Evolutionary conservation across 2,113 vertebrate genomes (phyloP), one percentile per base, ranked within the genome.

Genomic region (Archilochus colubris): DNA sequence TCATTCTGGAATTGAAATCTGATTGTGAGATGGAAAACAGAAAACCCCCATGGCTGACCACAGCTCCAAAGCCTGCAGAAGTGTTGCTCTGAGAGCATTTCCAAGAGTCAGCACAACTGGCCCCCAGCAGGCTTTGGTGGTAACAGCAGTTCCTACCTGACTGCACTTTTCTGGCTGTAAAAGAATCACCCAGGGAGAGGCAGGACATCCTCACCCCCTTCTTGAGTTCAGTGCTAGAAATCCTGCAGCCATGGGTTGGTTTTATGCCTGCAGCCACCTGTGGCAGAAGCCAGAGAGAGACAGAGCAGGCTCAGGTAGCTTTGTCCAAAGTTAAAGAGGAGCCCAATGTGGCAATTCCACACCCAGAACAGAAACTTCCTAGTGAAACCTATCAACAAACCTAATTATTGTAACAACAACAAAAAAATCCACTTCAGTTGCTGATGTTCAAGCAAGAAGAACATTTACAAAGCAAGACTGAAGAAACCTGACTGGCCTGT

Each of bases 1-100:
- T 95, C 51, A 77, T 86, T 88, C 82, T 90, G 80, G 86, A 76
- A 88, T 90, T 80, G 64, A 86, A 86, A 94, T 77, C 61, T 72
- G 82, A 93, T 58, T 76, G 75, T 69, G 16, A 82, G 70, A 67
- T 82, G 79, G 78, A 95, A 96, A 97, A 89, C 50, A 89, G 43
- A 94, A 94, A 91, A 66, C 18, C 64, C 68, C 74, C 12, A 8
- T 3, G n/a, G n/a, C 21, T 88, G 86, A 85, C 84, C 91, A 66
- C 95, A 96, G 10, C 79, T 91, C 88, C 91, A 88, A 70, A 89
- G 82, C 8, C 54, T 88, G 78, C 51, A 66, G 8, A 46, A 89
- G 58, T 9, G 48, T 18, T 63, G 51, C 59, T 79, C 10, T 33
- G 54, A 74, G 70, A 81, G 33, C 16, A 9, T 74, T 70, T 82